These are phyloP conservation scores for Caradrina kadenii DNA, from an alignment of 2,888 invertebrate species.

Conservation along the genomic window DNA sequence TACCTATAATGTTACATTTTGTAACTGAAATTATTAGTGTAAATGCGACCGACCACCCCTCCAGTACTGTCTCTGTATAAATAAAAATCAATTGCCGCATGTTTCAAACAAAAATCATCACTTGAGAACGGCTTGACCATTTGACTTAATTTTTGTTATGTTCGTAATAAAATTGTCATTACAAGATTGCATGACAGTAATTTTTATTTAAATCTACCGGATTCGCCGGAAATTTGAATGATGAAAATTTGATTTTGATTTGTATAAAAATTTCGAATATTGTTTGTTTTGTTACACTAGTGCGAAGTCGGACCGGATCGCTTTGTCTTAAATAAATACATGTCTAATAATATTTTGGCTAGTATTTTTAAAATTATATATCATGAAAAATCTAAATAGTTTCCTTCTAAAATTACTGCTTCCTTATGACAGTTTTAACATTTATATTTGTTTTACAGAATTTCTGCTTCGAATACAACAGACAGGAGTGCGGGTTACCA, in stretches of 20 bases:
- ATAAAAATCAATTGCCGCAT: no score
- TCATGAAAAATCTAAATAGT: neutral
- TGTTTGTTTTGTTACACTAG: neutral
- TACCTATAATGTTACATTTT: slow-evolving; percentile 1
- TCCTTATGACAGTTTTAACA: slow-evolving; percentile 30
- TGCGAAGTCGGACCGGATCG: no score
- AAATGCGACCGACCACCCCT: neutral
- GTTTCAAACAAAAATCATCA: no score
- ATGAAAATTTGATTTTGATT: no score
- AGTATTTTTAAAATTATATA: neutral
- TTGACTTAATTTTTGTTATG: no score
- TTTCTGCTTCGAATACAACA: slow-evolving; percentile 86
- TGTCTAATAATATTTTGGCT: neutral
- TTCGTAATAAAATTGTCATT: no score
- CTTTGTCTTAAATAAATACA: neutral
- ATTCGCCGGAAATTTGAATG: no score
- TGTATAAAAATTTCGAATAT: no score
- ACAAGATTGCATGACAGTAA: no score
- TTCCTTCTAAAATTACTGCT: slow-evolving; percentile 6
- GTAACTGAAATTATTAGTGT: slow-evolving; percentile 1
- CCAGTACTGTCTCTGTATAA: no score
- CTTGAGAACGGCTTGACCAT: no score
- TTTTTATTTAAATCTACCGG: no score
- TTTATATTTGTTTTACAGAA: slow-evolving; percentile 77
- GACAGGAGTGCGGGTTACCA: slow-evolving; percentile 79